Base-by-base conservation (phyloP, 1,140 invertebrate species). In the Megalopta genalis region DNA sequence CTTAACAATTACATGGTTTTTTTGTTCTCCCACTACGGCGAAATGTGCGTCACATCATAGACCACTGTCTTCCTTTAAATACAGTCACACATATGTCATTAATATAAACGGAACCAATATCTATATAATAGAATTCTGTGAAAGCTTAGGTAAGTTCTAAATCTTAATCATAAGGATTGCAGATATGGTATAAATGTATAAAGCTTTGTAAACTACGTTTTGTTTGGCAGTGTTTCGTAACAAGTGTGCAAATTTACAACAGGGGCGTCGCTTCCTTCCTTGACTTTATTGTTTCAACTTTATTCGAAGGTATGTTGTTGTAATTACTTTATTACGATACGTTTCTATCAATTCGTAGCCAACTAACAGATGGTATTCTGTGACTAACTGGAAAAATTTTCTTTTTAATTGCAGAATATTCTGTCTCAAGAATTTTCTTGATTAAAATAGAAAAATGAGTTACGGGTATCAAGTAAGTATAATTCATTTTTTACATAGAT, bases 401-500 rank as follows among this genome's bases (percentile, higher is more conserved):
- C n/a, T 16, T 14, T 67, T 14, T 62, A 49, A n/a, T 80, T 75
- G n/a, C 71, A 80, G 81, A 46, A 80, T 71, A 23, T 42, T 76
- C 12, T 1, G 2, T 0, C 3, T 16, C 8, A 49, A n/a, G 21
- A 14, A 14, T 65, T 32, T 25, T 4, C 62, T 21, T 4, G 5
- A 42, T 18, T 23, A 12, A 18, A 54, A 8, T 21, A 52, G 9
- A 46, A 85, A 82, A 23, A 89, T 89, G 88, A 89, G 88, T 77
- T 88, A 89, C 77, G 88, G 88, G 39, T 89, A 88, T 39, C 86
- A 88, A 80, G 88, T 89, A 49, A 87, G 86, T 87, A 85, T 0
- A 52, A 49, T 67, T 65, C 12, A 0, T 64, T 83, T 37, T 25
- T 78, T 54, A 16, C 16, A 23, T 9, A 60, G 46, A 54, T 60